Conservation (phyloP, 2,888 invertebrate genomes). For the Drosophila limbata region DNA sequence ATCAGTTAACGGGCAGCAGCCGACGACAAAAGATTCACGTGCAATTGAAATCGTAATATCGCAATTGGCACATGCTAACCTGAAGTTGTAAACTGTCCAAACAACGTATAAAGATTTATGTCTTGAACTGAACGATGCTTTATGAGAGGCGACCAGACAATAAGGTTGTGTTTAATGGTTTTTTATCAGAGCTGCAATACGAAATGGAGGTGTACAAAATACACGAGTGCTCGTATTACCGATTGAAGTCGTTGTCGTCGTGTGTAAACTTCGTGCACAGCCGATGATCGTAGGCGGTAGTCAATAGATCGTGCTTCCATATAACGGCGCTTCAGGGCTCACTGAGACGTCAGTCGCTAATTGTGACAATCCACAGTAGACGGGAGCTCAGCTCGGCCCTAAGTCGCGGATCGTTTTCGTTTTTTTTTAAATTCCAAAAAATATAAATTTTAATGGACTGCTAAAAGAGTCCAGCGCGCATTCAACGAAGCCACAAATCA, state of each 20-base stretch:
- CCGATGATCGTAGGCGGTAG: constrained; percentile 25
- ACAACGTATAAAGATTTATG: constrained; percentile 28
- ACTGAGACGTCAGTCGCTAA: constrained; percentile 64
- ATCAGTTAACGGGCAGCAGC: constrained; percentile 45
- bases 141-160: constrained; percentile 19
- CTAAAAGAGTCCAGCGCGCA: constrained; percentile 29
- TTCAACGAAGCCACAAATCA: constrained; percentile 26
- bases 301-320: constrained; percentile 48
- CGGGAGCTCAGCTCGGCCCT: constrained; percentile 24
- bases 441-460: constrained; percentile 35
- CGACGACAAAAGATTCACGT: constrained; percentile 57
- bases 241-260: constrained; percentile 9
- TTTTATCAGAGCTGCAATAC: constrained; percentile 64
- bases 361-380: constrained; percentile 51
- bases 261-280: constrained; percentile 41
- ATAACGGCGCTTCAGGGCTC: constrained; percentile 69
- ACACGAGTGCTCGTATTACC: constrained; percentile 17
- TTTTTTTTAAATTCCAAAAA: constrained; percentile 4
- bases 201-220: constrained; percentile 49
- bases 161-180: constrained; percentile 44
- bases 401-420: constrained; percentile 13
- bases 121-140: constrained; percentile 26
- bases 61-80: constrained; percentile 56
- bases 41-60: constrained; percentile 57
- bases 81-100: constrained; percentile 31